phyloP scores from a whole-genome alignment of 2,888 invertebrate species.

The Catocala sponsa region DNA sequence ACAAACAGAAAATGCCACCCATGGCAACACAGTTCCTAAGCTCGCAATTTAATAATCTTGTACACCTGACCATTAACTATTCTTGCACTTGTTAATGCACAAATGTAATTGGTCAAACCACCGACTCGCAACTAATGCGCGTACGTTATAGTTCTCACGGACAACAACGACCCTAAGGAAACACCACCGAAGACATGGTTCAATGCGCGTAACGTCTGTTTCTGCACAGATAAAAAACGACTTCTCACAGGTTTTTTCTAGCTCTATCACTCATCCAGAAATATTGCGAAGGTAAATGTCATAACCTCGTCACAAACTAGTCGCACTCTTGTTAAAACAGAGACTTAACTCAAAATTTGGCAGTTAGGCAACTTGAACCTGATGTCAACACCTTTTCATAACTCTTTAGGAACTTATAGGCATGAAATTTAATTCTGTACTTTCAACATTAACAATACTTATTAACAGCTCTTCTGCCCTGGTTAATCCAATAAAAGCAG shows the following conservation, averaged over 20 bases:
- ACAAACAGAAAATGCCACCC: too few species aligned
- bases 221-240: conserved; percentile 65
- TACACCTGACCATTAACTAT: conserved; percentile 45
- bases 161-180: conserved; percentile 66
- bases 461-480: conserved; percentile 8
- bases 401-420: too few species aligned
- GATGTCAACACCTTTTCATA: too few species aligned
- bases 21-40: too few species aligned
- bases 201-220: conserved; percentile 75
- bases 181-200: conserved; percentile 78
- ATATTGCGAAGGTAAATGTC: conserved; percentile 4
- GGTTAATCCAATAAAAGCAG: too few species aligned
- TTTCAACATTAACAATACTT: not conserved
- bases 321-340: too few species aligned
- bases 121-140: conserved; percentile 74
- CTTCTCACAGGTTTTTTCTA: conserved; percentile 57
- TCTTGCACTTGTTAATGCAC: conserved; percentile 74
- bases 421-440: too few species aligned
- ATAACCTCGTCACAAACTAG: not conserved
- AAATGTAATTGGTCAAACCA: conserved; percentile 71
- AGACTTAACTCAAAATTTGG: too few species aligned
- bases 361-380: too few species aligned
- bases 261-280: conserved; percentile 30
- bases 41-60: too few species aligned
- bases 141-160: conserved; percentile 80